phyloP scores from a whole-genome alignment of 1,140 invertebrate species.

The Diuraphis noxia region DNA sequence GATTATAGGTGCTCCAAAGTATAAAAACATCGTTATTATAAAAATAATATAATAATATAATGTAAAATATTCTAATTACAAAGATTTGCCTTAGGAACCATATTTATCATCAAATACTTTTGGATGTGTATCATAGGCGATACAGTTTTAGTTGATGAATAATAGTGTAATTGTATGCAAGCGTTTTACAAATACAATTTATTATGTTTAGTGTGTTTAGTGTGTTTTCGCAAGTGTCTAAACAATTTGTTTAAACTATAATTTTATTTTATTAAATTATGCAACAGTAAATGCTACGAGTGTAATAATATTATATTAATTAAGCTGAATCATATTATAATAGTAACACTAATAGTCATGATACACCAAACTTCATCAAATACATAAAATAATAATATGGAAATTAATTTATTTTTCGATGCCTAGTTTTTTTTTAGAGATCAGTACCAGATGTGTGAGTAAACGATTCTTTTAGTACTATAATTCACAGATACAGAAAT shows the following conservation, averaged over 20 bases:
- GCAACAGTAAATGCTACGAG: not conserved
- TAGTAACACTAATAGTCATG: not conserved
- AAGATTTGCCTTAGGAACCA: not conserved
- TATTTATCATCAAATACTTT: conserved; percentile 51
- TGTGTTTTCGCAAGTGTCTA: conserved; percentile 4
- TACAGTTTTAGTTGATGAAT: conserved; percentile 52
- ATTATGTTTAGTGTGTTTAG: not conserved
- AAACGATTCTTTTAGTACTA: not conserved
- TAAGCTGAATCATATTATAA: not conserved
- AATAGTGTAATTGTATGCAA: conserved; percentile 4
- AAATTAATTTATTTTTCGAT: no score
- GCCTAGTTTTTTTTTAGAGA: not conserved
- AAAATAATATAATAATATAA: not conserved
- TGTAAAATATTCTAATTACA: not conserved
- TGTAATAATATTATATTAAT: not conserved
- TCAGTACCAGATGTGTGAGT: not conserved
- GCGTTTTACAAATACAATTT: not conserved
- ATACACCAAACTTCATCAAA: not conserved
- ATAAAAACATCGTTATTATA: not conserved
- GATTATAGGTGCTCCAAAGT: not conserved
- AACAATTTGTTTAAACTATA: not conserved
- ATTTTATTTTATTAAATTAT: not conserved
- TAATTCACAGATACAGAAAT: not conserved
- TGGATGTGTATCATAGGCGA: conserved; percentile 25
- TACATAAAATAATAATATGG: not conserved